Percentiles rank a stretch among this genome's conserved stretches.
These are phyloP conservation scores for Poeciliopsis presidionis DNA, from an alignment of 2,797 vertebrate species.

Conservation along the genomic window DNA sequence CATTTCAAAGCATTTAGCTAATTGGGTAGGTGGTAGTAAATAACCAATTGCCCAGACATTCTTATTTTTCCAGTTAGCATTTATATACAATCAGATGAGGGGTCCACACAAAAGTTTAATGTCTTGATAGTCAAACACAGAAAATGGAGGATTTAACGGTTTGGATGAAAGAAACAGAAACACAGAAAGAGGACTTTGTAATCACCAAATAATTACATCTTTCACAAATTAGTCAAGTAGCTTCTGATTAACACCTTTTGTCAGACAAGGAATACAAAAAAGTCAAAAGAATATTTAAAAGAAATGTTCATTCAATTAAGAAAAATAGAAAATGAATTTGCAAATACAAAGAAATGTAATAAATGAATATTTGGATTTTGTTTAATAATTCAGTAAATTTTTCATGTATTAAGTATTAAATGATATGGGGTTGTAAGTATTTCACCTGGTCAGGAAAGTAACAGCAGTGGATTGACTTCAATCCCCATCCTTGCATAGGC, in stretches of 20 bases:
- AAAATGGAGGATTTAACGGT: constrained; percentile 45
- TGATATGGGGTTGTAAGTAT: not conserved
- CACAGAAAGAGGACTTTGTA: constrained; percentile 60
- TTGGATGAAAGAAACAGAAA: constrained; percentile 49
- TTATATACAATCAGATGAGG: not conserved
- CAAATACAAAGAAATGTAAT: too few species aligned
- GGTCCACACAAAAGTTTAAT: not conserved
- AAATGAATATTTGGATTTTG: too few species aligned
- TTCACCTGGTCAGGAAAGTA: not conserved
- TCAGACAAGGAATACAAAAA: not conserved
- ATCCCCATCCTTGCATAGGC: not conserved
- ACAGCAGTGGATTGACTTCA: not conserved
- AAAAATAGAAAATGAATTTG: too few species aligned
- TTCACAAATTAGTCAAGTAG: not conserved
- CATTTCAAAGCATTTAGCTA: too few species aligned
- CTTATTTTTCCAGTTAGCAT: too few species aligned
- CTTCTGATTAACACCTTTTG: constrained; percentile 1
- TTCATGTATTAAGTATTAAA: not conserved
- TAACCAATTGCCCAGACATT: too few species aligned
- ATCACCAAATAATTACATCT: not conserved
- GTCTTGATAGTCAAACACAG: not conserved
- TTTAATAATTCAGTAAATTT: not conserved
- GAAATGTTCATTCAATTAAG: too few species aligned
- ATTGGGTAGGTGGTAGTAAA: too few species aligned
- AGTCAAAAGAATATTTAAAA: too few species aligned